These are phyloP conservation scores for Eubucco bourcierii DNA, from an alignment of 2,113 vertebrate genomes.

Conservation along the genomic window DNA sequence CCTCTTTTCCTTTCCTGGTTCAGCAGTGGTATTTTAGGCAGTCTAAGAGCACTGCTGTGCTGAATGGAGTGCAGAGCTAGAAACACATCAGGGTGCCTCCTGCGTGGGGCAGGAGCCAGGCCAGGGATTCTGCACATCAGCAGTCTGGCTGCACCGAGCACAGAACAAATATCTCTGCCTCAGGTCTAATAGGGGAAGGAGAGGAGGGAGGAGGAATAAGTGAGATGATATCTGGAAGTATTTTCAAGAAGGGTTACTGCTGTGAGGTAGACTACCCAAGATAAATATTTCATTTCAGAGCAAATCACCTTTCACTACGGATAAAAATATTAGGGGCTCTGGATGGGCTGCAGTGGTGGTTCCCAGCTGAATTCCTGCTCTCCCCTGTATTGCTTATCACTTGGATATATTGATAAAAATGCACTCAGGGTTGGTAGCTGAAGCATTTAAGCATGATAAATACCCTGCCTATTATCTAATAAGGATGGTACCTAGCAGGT, in stretches of 20 bases:
- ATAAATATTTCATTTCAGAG: slow-evolving; percentile 55
- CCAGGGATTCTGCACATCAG: not conserved
- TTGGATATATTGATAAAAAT: slow-evolving; percentile 40
- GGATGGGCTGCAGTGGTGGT: not conserved
- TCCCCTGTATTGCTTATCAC: slow-evolving; percentile 24
- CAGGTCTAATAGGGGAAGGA: not conserved
- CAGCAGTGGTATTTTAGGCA: not conserved
- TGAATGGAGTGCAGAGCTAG: not conserved
- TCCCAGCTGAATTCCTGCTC: not conserved
- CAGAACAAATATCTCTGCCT: not conserved
- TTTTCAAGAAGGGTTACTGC: slow-evolving; percentile 32
- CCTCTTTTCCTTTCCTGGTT: not conserved
- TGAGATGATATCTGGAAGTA: slow-evolving; percentile 24
- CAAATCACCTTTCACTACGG: slow-evolving; percentile 22
- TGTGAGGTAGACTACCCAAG: slow-evolving; percentile 35
- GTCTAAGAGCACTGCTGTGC: not conserved
- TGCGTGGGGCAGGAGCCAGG: not conserved
- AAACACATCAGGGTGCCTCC: slow-evolving; percentile 8
- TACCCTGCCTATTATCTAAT: not conserved
- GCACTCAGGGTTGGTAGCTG: not conserved
- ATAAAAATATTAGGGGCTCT: slow-evolving; percentile 22
- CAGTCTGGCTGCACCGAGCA: not conserved
- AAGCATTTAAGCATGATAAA: slow-evolving; percentile 34
- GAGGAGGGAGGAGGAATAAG: not conserved
- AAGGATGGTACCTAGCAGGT: slow-evolving; percentile 4